A percentile compares a stretch with the other conserved stretches of the same genome.
Evolutionary conservation across 1,140 invertebrate genomes (phyloP).

Genomic region (Drosophila pseudoananassae): DNA sequence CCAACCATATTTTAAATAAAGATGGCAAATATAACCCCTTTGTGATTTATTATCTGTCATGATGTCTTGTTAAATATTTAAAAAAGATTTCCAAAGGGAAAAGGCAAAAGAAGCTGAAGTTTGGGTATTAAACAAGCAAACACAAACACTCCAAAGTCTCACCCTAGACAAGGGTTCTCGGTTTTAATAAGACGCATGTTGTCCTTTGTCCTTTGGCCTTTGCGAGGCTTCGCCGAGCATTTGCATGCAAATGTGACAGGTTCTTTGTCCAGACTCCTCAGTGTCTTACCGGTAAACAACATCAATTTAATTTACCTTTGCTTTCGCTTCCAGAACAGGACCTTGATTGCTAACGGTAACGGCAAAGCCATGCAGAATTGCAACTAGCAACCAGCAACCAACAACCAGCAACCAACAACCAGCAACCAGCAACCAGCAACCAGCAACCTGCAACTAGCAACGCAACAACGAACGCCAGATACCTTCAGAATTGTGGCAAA

Average conservation of each 20-base stretch:
- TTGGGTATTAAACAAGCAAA: neutral
- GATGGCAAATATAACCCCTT: neutral
- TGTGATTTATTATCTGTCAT: conserved; percentile 1
- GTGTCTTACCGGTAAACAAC: conserved; percentile 41
- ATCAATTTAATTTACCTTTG: conserved; percentile 43
- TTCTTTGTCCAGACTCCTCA: conserved; percentile 25
- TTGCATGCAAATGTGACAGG: conserved; percentile 43
- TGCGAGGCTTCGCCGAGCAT: conserved; percentile 23
- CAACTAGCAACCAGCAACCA: conserved; percentile 6
- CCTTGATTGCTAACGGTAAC: conserved; percentile 52
- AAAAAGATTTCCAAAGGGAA: neutral
- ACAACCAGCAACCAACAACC: neutral
- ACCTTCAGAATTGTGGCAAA: conserved; percentile 65
- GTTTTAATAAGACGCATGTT: conserved; percentile 32
- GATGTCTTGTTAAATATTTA: conserved; percentile 2
- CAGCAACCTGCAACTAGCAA: conserved; percentile 36
- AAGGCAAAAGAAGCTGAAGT: neutral
- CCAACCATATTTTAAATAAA: neutral
- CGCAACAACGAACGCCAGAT: conserved; percentile 79
- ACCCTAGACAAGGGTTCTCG: neutral
- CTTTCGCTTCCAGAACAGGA: conserved; percentile 38
- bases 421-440: neutral
- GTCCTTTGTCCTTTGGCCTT: conserved; percentile 17
- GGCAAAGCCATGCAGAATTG: conserved; percentile 36
- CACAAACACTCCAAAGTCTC: neutral